Percentiles rank a stretch among this genome's conserved stretches.
Conservation (phyloP, 2,888 invertebrate genomes). For the Orthonevra nobilis region DNA sequence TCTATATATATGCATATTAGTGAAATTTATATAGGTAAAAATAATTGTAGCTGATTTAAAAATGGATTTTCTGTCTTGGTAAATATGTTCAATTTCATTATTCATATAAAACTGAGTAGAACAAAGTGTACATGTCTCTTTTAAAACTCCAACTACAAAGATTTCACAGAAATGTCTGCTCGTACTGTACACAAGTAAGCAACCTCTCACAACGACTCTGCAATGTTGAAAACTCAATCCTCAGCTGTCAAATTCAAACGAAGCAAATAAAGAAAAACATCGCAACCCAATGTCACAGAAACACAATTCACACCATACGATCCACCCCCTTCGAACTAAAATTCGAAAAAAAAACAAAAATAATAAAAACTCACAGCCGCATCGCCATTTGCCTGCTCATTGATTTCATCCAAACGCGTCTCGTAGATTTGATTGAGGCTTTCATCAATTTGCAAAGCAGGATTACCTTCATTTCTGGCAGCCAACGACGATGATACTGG, state of each 20-base stretch:
- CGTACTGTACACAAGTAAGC: constrained; percentile 36
- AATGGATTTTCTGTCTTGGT: too few relatives aligned
- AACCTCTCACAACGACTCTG: constrained; percentile 23
- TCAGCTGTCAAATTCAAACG: constrained; percentile 41
- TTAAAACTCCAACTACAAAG: too few relatives aligned
- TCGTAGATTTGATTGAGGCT: constrained; percentile 85
- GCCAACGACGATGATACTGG: constrained; percentile 25
- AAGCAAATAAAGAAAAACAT: constrained; percentile 36
- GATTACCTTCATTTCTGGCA: constrained; percentile 57
- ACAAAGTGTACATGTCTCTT: too few relatives aligned
- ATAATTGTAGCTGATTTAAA: too few relatives aligned
- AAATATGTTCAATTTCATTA: too few relatives aligned
- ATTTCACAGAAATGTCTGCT: not conserved
- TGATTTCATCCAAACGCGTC: constrained; percentile 83
- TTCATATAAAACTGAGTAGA: too few relatives aligned
- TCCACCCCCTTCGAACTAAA: constrained; percentile 27
- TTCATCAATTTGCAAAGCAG: constrained; percentile 74
- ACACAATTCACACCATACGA: not conserved
- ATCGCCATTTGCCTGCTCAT: constrained; percentile 80
- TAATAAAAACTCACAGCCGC: constrained; percentile 40
- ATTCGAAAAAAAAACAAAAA: not conserved
- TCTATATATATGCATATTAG: too few relatives aligned
- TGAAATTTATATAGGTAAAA: too few relatives aligned
- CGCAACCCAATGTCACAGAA: constrained; percentile 57
- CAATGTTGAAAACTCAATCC: not conserved